These are phyloP conservation scores for Tryphoninae sp. DNA, from an alignment of 2,888 invertebrate genomes.

Conservation along the genomic window DNA sequence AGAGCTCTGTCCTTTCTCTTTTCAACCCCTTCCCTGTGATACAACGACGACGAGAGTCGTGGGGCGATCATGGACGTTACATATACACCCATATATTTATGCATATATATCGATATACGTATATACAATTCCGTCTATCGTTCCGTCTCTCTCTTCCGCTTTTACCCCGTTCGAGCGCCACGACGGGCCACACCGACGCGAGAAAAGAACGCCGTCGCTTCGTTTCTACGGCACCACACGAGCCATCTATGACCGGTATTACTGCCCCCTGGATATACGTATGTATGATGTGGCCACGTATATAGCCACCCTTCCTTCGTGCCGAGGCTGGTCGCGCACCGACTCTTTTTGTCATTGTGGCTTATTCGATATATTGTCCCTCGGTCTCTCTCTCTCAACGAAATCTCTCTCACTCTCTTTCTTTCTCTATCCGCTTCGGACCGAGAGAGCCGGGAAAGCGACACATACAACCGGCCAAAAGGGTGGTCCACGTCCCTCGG, in stretches of 20 bases:
- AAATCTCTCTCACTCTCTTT: constrained; percentile 4
- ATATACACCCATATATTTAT: neutral
- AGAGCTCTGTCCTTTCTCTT: constrained; percentile 47
- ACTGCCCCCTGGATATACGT: constrained; percentile 53
- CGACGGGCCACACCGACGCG: constrained; percentile 67
- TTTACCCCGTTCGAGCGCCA: constrained; percentile 61
- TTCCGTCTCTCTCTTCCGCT: constrained; percentile 50
- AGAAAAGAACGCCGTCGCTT: constrained; percentile 60
- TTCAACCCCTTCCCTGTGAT: constrained; percentile 39
- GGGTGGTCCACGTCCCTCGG: constrained; percentile 44
- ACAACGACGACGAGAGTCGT: constrained; percentile 55
- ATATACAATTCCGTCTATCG: constrained; percentile 53
- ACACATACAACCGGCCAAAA: constrained; percentile 44
- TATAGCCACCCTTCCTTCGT: constrained; percentile 71
- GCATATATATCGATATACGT: neutral
- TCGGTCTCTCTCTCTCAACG: constrained; percentile 50
- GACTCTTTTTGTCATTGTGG: constrained; percentile 80
- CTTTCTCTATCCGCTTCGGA: constrained; percentile 27
- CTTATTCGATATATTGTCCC: constrained; percentile 80
- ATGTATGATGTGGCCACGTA: constrained; percentile 37
- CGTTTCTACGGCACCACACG: constrained; percentile 67
- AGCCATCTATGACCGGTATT: constrained; percentile 55
- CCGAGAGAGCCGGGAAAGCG: constrained; percentile 43
- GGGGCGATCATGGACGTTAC: constrained; percentile 41
- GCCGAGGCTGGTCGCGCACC: constrained; percentile 69